Evolutionary conservation across 2,797 vertebrate genomes (phyloP).

Genomic region (Vireo griseus): DNA sequence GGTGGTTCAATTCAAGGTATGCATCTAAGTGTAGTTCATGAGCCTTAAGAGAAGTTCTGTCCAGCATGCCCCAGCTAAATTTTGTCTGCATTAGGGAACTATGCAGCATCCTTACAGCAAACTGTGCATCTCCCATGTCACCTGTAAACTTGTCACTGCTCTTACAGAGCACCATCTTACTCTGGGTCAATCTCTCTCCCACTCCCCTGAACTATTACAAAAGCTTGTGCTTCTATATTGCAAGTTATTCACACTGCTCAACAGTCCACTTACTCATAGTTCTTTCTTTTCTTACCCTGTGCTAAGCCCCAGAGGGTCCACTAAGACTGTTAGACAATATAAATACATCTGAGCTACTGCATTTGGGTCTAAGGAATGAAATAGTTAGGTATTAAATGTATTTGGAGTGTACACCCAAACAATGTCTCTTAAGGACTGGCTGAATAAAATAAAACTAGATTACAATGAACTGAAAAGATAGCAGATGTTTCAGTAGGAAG

Average conservation of each 20-base stretch:
- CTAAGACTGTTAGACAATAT: not conserved
- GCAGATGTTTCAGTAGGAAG: not conserved
- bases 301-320: not conserved
- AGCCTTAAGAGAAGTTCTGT: not conserved
- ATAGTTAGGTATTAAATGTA: not conserved
- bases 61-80: not conserved
- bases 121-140: not conserved
- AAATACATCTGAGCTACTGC: not conserved
- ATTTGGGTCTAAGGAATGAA: not conserved
- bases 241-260: not conserved
- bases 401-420: not conserved
- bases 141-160: not conserved
- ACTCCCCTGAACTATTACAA: not conserved
- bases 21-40: not conserved
- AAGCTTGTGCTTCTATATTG: not conserved
- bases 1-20: constrained; percentile 96
- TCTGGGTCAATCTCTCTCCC: not conserved
- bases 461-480: not conserved
- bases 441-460: not conserved
- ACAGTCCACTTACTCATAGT: not conserved
- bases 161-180: not conserved
- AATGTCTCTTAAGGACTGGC: not conserved
- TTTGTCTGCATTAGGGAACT: not conserved
- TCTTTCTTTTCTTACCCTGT: not conserved
- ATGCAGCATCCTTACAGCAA: not conserved